phyloP scores from a whole-genome alignment of 92 coral and sea anemone species.

The Epizoanthus fatuus region DNA sequence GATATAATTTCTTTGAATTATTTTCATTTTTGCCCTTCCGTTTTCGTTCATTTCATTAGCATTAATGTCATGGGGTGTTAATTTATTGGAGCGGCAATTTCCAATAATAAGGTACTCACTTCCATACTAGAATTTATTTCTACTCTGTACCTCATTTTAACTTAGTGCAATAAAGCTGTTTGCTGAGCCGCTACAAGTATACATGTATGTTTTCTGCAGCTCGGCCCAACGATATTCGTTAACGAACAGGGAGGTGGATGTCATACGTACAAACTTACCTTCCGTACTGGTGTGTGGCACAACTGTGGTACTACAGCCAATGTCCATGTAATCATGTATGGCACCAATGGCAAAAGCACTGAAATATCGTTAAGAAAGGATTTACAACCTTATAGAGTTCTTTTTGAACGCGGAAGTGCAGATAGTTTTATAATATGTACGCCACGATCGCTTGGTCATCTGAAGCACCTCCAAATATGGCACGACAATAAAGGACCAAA shows the following conservation, averaged over 20 bases:
- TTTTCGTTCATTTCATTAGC: too few relatives aligned
- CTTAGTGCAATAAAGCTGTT: too few relatives aligned
- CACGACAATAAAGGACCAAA: conserved; percentile 54
- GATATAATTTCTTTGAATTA: too few relatives aligned
- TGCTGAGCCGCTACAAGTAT: too few relatives aligned
- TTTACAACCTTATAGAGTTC: not conserved
- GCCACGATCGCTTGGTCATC: conserved; percentile 19
- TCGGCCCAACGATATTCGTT: not conserved
- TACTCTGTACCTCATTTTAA: too few relatives aligned
- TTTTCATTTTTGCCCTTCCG: too few relatives aligned
- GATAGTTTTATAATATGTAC: conserved; percentile 39
- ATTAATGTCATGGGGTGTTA: too few relatives aligned
- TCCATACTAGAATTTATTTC: too few relatives aligned
- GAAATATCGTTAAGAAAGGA: not conserved
- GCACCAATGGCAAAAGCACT: not conserved
- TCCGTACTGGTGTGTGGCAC: not conserved
- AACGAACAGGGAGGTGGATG: not conserved
- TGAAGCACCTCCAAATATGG: conserved; percentile 35
- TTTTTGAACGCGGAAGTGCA: conserved; percentile 49
- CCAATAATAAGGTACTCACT: too few relatives aligned
- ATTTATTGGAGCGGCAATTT: too few relatives aligned
- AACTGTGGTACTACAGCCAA: conserved; percentile 1
- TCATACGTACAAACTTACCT: not conserved
- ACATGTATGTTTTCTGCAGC: not conserved
- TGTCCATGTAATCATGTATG: conserved; percentile 9